Evolutionary conservation across 2,797 vertebrate species (phyloP).

Genomic region (Acrossocheilus fasciatus): DNA sequence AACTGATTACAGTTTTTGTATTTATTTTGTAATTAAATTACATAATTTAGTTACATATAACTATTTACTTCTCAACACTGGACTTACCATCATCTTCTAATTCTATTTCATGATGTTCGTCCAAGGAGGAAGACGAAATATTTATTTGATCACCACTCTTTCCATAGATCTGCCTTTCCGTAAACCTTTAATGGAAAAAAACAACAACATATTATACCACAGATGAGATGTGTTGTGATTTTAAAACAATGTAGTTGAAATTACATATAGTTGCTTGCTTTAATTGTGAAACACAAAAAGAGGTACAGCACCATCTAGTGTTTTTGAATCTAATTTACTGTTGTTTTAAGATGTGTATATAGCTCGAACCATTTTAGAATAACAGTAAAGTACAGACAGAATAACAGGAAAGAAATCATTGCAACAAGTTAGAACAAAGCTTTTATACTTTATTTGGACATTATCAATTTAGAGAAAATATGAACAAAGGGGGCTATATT

Average conservation of each 20-base stretch:
- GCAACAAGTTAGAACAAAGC: background rate
- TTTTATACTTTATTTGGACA: no score
- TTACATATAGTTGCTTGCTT: background rate
- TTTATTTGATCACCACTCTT: constrained; percentile 70
- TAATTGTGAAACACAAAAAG: background rate
- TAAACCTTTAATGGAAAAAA: constrained; percentile 65
- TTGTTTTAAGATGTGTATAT: background rate
- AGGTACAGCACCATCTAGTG: background rate
- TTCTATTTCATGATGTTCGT: constrained; percentile 62
- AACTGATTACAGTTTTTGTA: no score
- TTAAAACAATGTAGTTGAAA: background rate
- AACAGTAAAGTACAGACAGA: background rate
- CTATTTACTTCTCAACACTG: no score
- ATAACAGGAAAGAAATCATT: background rate
- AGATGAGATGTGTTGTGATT: background rate
- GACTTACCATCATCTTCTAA: constrained; percentile 65
- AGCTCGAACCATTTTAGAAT: background rate
- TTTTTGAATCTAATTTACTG: background rate
- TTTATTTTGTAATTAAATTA: no score
- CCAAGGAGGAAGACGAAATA: constrained; percentile 62
- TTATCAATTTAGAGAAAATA: background rate
- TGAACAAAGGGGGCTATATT: background rate
- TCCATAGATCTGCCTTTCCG: constrained; percentile 66
- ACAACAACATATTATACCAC: background rate
- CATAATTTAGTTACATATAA: no score